Evolutionary conservation across 2,888 invertebrate genomes (phyloP).

Genomic region (Drosophila kanekoi): DNA sequence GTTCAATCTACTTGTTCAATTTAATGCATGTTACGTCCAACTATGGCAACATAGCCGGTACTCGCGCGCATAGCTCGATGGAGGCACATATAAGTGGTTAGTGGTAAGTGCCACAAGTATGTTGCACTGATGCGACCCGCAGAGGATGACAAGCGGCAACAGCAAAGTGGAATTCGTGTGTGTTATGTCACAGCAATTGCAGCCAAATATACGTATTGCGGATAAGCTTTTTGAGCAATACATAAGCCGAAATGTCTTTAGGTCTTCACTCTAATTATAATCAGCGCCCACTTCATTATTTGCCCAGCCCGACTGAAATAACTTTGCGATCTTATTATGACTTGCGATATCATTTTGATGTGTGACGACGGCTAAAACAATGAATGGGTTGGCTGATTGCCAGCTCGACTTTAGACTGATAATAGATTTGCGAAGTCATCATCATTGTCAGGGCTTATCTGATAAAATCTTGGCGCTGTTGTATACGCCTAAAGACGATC

Average conservation of each 20-base stretch:
- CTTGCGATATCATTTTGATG: slow-evolving; percentile 4
- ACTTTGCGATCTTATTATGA: slow-evolving; percentile 14
- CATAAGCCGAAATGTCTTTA: neutral
- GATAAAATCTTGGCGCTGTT: neutral
- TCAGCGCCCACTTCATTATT: neutral
- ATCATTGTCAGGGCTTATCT: slow-evolving; percentile 24
- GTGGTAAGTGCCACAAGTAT: slow-evolving; percentile 25
- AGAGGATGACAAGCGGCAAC: slow-evolving; percentile 12
- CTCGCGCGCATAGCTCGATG: neutral
- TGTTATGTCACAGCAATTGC: slow-evolving; percentile 15
- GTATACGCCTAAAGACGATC: slow-evolving; percentile 12
- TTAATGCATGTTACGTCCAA: slow-evolving; percentile 45
- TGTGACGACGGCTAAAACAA: slow-evolving; percentile 3
- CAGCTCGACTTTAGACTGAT: slow-evolving; percentile 6
- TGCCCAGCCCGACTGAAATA: slow-evolving; percentile 4
- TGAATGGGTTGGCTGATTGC: slow-evolving; percentile 17
- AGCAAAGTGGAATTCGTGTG: slow-evolving; percentile 3
- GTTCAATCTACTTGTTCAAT: slow-evolving; percentile 45
- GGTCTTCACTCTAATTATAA: neutral
- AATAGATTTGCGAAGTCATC: slow-evolving; percentile 20
- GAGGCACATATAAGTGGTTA: neutral
- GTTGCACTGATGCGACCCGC: slow-evolving; percentile 16
- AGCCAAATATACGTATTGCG: neutral
- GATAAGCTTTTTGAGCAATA: neutral
- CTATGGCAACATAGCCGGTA: slow-evolving; percentile 35